A percentile compares a stretch with the other conserved stretches of the same genome.
phyloP scores from a whole-genome alignment of 2,113 vertebrate genomes.

The Pantherophis guttatus region DNA sequence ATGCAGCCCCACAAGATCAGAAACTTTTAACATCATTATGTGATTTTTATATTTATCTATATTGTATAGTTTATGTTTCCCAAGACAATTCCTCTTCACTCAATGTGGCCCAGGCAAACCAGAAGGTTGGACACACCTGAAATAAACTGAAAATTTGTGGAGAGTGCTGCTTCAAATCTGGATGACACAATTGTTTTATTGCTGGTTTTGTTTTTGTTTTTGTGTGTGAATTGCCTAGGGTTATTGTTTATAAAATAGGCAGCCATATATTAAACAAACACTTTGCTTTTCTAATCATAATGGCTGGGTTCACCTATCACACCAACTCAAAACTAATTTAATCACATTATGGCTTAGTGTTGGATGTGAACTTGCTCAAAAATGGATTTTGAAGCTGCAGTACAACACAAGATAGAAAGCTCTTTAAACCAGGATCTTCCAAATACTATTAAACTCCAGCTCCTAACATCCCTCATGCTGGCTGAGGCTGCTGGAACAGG shows the following conservation, averaged over 20 bases:
- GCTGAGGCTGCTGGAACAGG: not conserved
- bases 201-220: not conserved
- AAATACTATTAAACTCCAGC: not conserved
- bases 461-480: not conserved
- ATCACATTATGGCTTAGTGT: not conserved
- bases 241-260: not conserved
- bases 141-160: not conserved
- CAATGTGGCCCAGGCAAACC: not conserved
- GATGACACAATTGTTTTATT: not conserved
- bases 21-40: not conserved
- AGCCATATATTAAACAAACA: not conserved
- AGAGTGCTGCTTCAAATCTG: not conserved
- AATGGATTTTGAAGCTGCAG: not conserved
- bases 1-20: not conserved
- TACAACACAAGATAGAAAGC: not conserved
- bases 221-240: not conserved
- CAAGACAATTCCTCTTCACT: not conserved
- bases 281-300: not conserved
- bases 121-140: not conserved
- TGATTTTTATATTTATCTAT: not conserved
- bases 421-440: not conserved
- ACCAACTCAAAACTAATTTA: not conserved
- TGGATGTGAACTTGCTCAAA: not conserved
- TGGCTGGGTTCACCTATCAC: not conserved
- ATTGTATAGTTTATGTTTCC: not conserved